Percentiles rank a stretch among this genome's conserved stretches.
Conservation (phyloP, 1,140 invertebrate species). For the Solenopsis fugax region DNA sequence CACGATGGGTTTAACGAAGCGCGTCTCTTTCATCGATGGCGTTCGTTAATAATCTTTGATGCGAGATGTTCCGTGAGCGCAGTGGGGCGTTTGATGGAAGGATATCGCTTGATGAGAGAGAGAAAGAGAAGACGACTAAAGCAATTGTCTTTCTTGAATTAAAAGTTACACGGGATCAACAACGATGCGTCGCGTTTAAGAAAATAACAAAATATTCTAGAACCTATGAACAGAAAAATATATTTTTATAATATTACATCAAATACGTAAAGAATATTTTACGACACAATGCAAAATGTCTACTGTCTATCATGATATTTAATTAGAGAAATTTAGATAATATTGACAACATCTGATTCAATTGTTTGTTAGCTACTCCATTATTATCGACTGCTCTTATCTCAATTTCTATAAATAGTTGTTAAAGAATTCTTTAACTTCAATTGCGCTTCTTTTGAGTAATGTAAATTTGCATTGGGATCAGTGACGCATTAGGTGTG, state of each 20-base stretch:
- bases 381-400: neutral
- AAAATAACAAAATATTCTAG: neutral
- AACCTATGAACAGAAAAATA: neutral
- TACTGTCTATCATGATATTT: neutral
- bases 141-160: conserved; percentile 28
- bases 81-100: conserved; percentile 22
- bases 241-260: neutral
- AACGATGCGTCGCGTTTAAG: neutral
- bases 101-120: conserved; percentile 7
- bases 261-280: neutral
- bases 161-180: conserved; percentile 12
- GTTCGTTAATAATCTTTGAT: conserved; percentile 65
- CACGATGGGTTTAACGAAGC: conserved; percentile 60
- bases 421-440: conserved; percentile 1
- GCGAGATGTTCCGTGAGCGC: conserved; percentile 42
- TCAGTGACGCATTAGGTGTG: conserved; percentile 20
- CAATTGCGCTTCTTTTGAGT: neutral
- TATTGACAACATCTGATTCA: neutral
- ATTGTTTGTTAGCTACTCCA: neutral
- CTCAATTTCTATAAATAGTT: conserved; percentile 20
- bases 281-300: neutral
- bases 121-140: neutral
- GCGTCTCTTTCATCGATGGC: conserved; percentile 49
- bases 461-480: conserved; percentile 40
- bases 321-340: neutral